Base-by-base conservation (phyloP, 2,888 invertebrate genomes). In the Leucozona laternaria region DNA sequence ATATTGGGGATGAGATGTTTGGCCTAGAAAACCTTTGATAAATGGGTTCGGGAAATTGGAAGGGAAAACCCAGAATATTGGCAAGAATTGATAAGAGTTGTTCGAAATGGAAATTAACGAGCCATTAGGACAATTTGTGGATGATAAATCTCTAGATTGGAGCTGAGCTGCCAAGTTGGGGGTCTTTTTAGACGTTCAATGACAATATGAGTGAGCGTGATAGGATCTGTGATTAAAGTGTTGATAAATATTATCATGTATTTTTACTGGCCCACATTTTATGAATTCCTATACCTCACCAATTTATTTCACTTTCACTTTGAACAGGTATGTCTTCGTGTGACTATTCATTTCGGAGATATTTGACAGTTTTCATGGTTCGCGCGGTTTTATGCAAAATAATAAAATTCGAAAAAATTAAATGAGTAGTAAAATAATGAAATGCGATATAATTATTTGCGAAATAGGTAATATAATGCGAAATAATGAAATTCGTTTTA, bases 21-120 rank as follows among this genome's bases (percentile, higher is more conserved):
- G 79, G 73, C 82, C 79, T 79, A 83, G 82, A 83, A 82, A 64
- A 0, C 50, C 22, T 25, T 50, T 15, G 34, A 72, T 31, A 58
- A 55, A 76, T 82, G 77, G 64, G 40, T 71, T 48, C 13, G 45
- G 22, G 80, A 70, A 77, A 77, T 45, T 28, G 64, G 15, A 60
- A 34, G 68, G 60, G 2, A 75, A 76, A 62, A 53, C 37, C 68
- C 22, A 20, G 68, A 60, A 48, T 53, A 40, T 60, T 60, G 62
- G 25, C 37, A 37, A 37, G 50, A 77, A 53, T 73, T 25, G 43
- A 64, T 34, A 64, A 31, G 48, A 43, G 40, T 57, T 58, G 37
- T 10, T 34, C 4, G 20, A 37, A 53, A 13, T 31, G 50, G 31
- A 22, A 22, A 68, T 34, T 20, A 50, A 68, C 6, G 13, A 15